Percentiles rank a stretch among this genome's conserved stretches.
Evolutionary conservation across 2,797 vertebrate species (phyloP).

Genomic region (Pipistrellus nathusii): DNA sequence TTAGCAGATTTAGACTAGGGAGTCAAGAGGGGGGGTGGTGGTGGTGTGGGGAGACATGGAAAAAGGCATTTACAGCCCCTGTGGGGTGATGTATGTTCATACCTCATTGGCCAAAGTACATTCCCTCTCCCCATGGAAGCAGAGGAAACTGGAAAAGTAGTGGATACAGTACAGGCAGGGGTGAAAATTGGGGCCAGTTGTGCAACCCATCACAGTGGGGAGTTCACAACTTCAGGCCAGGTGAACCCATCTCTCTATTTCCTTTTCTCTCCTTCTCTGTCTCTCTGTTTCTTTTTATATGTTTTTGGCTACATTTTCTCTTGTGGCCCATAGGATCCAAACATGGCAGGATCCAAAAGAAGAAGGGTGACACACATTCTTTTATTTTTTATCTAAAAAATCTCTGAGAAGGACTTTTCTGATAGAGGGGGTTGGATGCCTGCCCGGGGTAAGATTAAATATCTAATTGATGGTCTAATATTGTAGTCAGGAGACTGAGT

Average conservation of each 20-base stretch:
- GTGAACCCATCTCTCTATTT: neutral
- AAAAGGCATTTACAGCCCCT: neutral
- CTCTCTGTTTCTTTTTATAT: neutral
- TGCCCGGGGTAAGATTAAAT: neutral
- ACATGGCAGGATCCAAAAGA: neutral
- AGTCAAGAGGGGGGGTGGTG: neutral
- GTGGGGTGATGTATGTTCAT: neutral
- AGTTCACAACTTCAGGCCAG: neutral
- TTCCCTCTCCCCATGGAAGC: neutral
- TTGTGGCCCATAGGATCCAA: neutral
- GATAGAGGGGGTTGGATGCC: too few relatives aligned
- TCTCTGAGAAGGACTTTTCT: neutral
- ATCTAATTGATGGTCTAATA: neutral
- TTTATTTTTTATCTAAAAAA: neutral
- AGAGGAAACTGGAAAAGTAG: neutral
- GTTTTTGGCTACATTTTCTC: neutral
- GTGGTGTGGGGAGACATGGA: too few relatives aligned
- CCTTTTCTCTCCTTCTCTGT: neutral
- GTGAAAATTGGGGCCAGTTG: neutral
- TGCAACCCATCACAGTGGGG: neutral
- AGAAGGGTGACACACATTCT: neutral
- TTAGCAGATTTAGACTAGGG: neutral
- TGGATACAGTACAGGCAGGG: neutral
- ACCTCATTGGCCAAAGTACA: neutral
- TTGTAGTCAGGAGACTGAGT: neutral